Evolutionary conservation across 2,113 vertebrate species (phyloP).

Genomic region (Meriones unguiculatus): DNA sequence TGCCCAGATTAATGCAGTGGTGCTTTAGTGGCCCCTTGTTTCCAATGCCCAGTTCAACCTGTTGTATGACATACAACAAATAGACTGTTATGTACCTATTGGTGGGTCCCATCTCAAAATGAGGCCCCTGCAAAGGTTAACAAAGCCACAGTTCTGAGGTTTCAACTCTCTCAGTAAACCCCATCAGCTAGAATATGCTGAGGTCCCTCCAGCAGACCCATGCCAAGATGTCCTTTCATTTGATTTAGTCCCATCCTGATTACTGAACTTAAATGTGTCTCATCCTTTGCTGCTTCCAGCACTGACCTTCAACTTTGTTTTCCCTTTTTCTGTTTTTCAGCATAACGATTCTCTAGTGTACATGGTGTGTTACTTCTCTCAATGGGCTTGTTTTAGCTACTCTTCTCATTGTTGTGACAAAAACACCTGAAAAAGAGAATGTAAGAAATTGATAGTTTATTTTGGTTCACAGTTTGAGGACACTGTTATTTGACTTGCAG

Average conservation of each 20-base stretch:
- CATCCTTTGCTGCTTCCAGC: rapidly evolving
- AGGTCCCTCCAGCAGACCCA: too few relatives aligned
- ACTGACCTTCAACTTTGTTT: background rate
- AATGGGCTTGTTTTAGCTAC: background rate
- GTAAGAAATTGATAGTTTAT: background rate
- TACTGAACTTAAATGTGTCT: background rate
- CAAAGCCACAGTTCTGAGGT: too few relatives aligned
- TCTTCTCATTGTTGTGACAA: background rate
- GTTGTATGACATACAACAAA: background rate
- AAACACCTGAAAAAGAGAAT: background rate
- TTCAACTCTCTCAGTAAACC: background rate
- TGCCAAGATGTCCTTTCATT: background rate
- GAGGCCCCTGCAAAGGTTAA: background rate
- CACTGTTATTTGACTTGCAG: background rate
- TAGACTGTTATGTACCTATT: background rate
- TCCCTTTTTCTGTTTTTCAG: background rate
- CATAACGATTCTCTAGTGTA: background rate
- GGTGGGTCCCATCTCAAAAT: background rate
- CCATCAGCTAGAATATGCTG: background rate
- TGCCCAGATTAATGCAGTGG: background rate
- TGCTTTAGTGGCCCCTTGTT: rapidly evolving
- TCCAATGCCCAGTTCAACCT: rapidly evolving
- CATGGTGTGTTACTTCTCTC: rapidly evolving
- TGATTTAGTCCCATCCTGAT: too few relatives aligned
- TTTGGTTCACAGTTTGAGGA: background rate